Base-by-base conservation (phyloP, 2,888 invertebrate species). In the Drosophila picticornis region DNA sequence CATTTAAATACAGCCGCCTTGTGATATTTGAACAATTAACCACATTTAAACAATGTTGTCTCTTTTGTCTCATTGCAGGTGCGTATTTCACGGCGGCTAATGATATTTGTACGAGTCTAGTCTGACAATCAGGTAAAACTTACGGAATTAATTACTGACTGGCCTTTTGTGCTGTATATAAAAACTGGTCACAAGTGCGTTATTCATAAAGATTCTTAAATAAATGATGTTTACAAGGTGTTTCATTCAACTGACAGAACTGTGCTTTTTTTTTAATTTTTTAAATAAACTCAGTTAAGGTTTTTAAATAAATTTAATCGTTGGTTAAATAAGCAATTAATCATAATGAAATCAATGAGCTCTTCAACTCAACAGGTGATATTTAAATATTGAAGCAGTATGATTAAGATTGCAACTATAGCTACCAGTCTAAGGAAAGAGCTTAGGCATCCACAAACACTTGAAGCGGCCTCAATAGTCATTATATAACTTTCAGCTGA, bases 1-100 rank as follows among this genome's bases (percentile, higher is more conserved):
- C n/a, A 25, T 77, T 25, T 81, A 67, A 72, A 69, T 69, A 74
- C 58, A 78, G 63, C 48, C 31, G 11, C 74, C 53, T 78, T 81
- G 43, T 72, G 29, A n/a, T 59, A 57, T 53, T 34, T 29, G 48
- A 88, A 75, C 87, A 78, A 84, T 84, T 72, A 68, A 77, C 60
- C 58, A 56, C 36, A 72, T 38, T 62, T 46, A 16, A 58, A 65
- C 46, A 40, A 67, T 63, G 58, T 71, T 46, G 60, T 65, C 40
- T 68, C 40, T 60, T 71, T 63, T 66, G 66, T 80, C 48, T 90
- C 66, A 25, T 89, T 84, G 11, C 90, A 90, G 84, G 84, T 90
- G 85, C 77, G 84, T 88, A 84, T 77, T 46, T 29, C 52, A 48
- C 43, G 64, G 59, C 59, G 22, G 52, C 31, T 13, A 36, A 22